Percentiles rank a stretch among this genome's conserved stretches.
Conservation (phyloP, 2,888 invertebrate genomes). For the Heliothis peltigera region DNA sequence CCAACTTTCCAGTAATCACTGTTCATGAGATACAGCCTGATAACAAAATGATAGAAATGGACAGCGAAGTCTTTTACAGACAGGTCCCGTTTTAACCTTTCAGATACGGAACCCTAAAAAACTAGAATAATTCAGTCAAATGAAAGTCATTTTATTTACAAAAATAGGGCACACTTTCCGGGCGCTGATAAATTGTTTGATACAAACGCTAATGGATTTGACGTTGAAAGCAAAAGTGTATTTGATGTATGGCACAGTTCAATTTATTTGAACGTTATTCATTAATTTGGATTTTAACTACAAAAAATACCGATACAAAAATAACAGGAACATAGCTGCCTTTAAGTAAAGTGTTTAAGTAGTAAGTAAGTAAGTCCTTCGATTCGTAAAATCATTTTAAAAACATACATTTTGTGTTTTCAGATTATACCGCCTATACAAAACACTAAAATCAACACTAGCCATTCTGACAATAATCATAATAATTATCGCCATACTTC, state of each 20-base stretch:
- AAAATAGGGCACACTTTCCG: conserved; percentile 28
- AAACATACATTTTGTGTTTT: conserved; percentile 59
- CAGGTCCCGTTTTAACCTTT: too few species aligned
- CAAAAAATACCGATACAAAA: too few species aligned
- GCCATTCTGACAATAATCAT: conserved; percentile 77
- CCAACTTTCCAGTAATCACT: too few species aligned
- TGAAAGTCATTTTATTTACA: conserved; percentile 5
- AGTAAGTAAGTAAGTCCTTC: too few species aligned
- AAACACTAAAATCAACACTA: conserved; percentile 85
- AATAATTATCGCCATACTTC: conserved; percentile 76
- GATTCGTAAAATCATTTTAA: neutral
- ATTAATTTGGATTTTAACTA: neutral
- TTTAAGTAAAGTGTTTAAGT: too few species aligned
- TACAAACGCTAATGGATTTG: neutral
- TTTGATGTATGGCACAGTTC: neutral
- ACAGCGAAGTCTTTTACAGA: too few species aligned
- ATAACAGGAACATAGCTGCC: too few species aligned
- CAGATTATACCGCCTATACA: conserved; percentile 87
- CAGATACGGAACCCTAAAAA: too few species aligned
- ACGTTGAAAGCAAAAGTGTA: neutral
- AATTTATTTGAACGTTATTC: neutral
- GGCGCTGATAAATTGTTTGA: neutral
- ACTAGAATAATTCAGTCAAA: conserved; percentile 10
- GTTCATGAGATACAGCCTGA: too few species aligned
- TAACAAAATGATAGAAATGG: too few species aligned